Conservation (phyloP, 2,888 invertebrate genomes). For the Lycia hirtaria region DNA sequence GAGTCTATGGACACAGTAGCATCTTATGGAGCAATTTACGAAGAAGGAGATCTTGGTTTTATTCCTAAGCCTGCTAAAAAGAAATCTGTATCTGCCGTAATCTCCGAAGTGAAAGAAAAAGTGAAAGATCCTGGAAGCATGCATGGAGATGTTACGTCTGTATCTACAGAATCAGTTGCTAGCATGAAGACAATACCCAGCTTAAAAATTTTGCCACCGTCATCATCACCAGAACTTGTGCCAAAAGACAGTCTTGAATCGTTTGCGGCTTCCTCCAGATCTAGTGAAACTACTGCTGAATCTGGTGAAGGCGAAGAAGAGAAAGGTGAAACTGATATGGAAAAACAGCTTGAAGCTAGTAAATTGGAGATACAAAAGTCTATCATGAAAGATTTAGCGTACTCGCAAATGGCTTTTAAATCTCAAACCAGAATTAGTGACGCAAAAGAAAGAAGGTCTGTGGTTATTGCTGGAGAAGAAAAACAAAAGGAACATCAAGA, state of each 20-base stretch:
- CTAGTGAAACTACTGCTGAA: slow-evolving; percentile 46
- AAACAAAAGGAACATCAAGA: slow-evolving; percentile 34
- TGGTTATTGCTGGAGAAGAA: slow-evolving; percentile 38
- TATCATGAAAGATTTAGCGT: slow-evolving; percentile 70
- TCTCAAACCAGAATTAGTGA: slow-evolving; percentile 48
- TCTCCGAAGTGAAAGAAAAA: slow-evolving; percentile 48
- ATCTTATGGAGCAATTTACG: slow-evolving; percentile 84
- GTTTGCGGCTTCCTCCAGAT: slow-evolving; percentile 67
- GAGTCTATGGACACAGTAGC: slow-evolving; percentile 75
- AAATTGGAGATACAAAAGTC: slow-evolving; percentile 73
- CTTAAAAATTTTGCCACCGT: slow-evolving; percentile 57
- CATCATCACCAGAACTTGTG: slow-evolving; percentile 47
- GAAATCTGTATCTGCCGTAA: slow-evolving; percentile 49
- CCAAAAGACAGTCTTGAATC: slow-evolving; percentile 68
- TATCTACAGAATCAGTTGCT: slow-evolving; percentile 55
- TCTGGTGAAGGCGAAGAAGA: slow-evolving; percentile 51
- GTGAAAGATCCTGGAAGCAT: slow-evolving; percentile 43
- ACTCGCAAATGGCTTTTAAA: slow-evolving; percentile 56
- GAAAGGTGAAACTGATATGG: slow-evolving; percentile 52
- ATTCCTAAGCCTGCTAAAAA: slow-evolving; percentile 79
- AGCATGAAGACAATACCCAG: slow-evolving; percentile 75
- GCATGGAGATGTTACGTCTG: slow-evolving; percentile 40
- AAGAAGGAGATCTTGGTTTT: slow-evolving; percentile 88
- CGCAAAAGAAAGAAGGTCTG: slow-evolving; percentile 44
- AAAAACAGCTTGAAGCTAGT: slow-evolving; percentile 62